Evolutionary conservation across 92 coral and sea anemone genomes (phyloP).

Genomic region (Porites evermanni): DNA sequence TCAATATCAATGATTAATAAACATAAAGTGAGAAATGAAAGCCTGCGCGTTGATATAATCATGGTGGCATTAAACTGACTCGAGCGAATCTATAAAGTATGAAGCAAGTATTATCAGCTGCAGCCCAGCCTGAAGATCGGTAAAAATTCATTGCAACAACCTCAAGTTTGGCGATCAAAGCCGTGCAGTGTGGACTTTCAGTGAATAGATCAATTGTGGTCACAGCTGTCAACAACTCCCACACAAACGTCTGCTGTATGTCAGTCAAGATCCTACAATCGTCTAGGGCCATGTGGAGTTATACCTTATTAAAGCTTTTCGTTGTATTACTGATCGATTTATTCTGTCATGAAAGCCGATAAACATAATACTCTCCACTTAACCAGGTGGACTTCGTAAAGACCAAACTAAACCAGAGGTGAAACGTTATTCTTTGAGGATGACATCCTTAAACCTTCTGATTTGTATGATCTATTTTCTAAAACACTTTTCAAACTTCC

Average conservation of each 20-base stretch:
- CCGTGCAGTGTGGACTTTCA: neutral
- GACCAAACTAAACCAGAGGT: no score
- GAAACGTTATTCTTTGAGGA: no score
- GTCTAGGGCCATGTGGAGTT: neutral
- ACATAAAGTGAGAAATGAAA: neutral
- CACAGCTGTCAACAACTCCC: neutral
- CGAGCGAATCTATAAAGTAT: neutral
- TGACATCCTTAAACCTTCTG: no score
- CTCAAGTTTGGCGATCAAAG: no score
- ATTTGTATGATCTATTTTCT: no score
- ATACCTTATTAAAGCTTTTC: neutral
- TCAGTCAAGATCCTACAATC: neutral
- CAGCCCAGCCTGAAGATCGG: neutral
- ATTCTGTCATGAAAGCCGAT: neutral
- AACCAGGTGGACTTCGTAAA: no score
- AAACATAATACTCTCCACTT: no score
- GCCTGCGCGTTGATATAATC: neutral
- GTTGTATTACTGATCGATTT: neutral
- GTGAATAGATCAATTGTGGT: neutral
- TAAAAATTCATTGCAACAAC: neutral
- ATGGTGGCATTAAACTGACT: neutral
- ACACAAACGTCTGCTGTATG: neutral
- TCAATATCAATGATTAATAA: constrained; percentile 2
- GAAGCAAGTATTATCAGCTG: no score
- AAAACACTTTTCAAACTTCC: no score